Evolutionary conservation across 2,113 vertebrate species (phyloP).

Genomic region (Canis aureus): DNA sequence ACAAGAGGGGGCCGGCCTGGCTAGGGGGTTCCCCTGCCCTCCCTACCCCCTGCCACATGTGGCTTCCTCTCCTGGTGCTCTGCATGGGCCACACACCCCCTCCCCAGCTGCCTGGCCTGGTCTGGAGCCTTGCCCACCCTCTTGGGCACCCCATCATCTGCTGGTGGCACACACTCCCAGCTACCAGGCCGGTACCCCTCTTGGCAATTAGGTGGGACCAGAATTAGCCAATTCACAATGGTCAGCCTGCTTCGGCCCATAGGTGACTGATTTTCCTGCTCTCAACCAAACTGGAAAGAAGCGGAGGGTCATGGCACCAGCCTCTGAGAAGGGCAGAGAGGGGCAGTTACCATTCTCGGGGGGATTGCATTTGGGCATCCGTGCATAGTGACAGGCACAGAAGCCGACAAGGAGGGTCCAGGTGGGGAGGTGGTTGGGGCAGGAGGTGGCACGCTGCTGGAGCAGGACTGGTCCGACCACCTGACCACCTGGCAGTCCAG

Average conservation of each 20-base stretch:
- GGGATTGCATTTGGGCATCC: conserved; percentile 65
- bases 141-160: accelerated
- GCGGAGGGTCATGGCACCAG: accelerated
- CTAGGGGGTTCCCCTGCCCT: neutral
- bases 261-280: accelerated
- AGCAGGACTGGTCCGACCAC: neutral
- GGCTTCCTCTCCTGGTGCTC: neutral
- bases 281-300: accelerated
- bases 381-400: accelerated
- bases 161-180: accelerated
- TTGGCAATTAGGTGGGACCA: accelerated
- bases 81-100: accelerated
- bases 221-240: accelerated
- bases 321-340: accelerated
- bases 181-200: accelerated
- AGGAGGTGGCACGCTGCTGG: accelerated
- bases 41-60: neutral
- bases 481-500: conserved; percentile 84
- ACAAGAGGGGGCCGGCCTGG: neutral
- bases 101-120: accelerated
- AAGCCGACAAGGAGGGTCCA: neutral
- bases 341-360: conserved; percentile 70
- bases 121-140: accelerated
- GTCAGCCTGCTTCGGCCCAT: accelerated
- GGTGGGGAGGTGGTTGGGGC: accelerated